phyloP scores from a whole-genome alignment of 2,888 invertebrate species.

The Leuctra nigra region DNA sequence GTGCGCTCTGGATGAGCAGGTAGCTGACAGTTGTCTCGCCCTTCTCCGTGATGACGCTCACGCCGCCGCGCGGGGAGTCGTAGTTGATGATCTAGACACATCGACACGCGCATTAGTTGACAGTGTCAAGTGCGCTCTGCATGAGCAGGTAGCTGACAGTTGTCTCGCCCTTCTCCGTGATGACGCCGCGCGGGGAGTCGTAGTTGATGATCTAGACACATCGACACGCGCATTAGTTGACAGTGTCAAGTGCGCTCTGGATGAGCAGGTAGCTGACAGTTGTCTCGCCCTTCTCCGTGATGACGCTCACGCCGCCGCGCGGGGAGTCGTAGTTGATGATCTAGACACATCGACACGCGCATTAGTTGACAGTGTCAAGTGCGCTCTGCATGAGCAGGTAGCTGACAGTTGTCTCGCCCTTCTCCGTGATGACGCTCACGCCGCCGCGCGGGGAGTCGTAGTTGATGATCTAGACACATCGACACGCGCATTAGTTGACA shows the following conservation, averaged over 20 bases:
- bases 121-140: conserved; percentile 80
- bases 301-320: conserved; percentile 83
- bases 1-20: conserved; percentile 80
- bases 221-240: too few species aligned
- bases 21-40: conserved; percentile 87
- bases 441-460: too few species aligned
- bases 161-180: conserved; percentile 85
- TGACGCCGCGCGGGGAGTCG: too few species aligned
- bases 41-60: conserved; percentile 85
- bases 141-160: conserved; percentile 86
- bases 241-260: conserved; percentile 80
- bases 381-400: conserved; percentile 85
- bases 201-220: too few species aligned
- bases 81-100: conserved; percentile 83
- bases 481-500: too few species aligned
- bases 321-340: conserved; percentile 92
- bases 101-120: too few species aligned
- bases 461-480: too few species aligned
- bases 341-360: conserved; percentile 50
- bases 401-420: conserved; percentile 84
- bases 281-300: conserved; percentile 85
- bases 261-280: conserved; percentile 86
- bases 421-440: conserved; percentile 88
- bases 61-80: conserved; percentile 84
- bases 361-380: too few species aligned